Base-by-base conservation (phyloP, 2,797 vertebrate species). In the Meda fulgida region DNA sequence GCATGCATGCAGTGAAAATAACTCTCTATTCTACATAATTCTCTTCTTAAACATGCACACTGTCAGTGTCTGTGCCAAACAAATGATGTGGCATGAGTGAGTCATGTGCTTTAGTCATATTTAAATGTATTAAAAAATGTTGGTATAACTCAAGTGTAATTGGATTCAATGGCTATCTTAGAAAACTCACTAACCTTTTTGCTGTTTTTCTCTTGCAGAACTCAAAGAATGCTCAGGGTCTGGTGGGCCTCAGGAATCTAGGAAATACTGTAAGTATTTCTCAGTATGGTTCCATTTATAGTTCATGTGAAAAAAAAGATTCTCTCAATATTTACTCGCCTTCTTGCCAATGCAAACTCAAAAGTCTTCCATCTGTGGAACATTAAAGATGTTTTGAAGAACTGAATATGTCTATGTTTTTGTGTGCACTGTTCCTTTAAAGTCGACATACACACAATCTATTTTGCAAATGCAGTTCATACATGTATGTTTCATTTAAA, bases 241-340 rank as follows among this genome's bases (percentile, higher is more conserved):
- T 99, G 92, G 97, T 97, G 0, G 98, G 98, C 48, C 93, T 99
- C 84, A 94, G 95, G 90, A 99, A 99, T 93, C 96, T 99, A 11
- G 98, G 98, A 40, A 99, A 99, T 93, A 99, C 98, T 21, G 98
- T 99, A 86, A 97, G 97, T 92, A 29, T 34, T 26, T 38, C 38
- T 31, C 19, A 83, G 9, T 5, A 36, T 21, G 36, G 43, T 40
- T 53, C 3, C 8, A 26, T n/a, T n/a, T 16, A 36, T 72, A 51
- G 31, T 58, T 81, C n/a, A 36, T 26, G 36, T 16, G 83, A 72
- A 60, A 72, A n/a, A 16, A 7, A 19, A 48, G 7, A 23, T 23
- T 34, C 6, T 38, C 26, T 26, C 40, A 53, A 72, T 58, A 63
- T 71, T 84, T 73, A 53, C 40, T 14, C 6, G 34, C 26, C 26